These are phyloP conservation scores for Physocephala rufipes DNA, from an alignment of 2,888 invertebrate species.

Conservation along the genomic window DNA sequence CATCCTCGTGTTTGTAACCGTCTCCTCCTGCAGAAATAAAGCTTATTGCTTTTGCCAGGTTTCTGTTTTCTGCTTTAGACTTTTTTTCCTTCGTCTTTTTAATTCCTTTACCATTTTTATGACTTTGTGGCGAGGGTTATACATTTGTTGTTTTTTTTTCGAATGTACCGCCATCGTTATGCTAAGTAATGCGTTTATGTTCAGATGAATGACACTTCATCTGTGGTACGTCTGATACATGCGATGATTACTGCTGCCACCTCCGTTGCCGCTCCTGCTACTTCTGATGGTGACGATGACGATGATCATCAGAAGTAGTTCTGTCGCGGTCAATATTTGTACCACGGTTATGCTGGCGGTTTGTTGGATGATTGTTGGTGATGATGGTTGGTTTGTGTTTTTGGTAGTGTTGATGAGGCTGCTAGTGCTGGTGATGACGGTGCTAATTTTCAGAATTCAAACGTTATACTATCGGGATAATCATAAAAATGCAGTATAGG, in stretches of 20 bases:
- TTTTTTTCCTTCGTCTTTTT: not conserved
- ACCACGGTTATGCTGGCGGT: too few relatives aligned
- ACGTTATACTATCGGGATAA: too few relatives aligned
- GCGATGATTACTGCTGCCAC: constrained; percentile 49
- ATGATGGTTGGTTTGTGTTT: constrained; percentile 2
- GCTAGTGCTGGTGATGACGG: too few relatives aligned
- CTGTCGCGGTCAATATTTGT: not conserved
- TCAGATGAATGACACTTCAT: constrained; percentile 64
- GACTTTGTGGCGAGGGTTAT: too few relatives aligned
- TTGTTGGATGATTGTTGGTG: too few relatives aligned
- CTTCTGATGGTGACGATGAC: not conserved
- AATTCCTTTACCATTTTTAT: not conserved
- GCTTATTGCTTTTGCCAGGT: not conserved
- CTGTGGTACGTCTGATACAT: constrained; percentile 49
- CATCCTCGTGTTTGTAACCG: not conserved
- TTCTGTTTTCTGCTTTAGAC: too few relatives aligned
- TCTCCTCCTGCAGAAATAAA: not conserved
- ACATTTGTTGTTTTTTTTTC: too few relatives aligned
- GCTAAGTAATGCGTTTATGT: constrained; percentile 63
- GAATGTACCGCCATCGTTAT: constrained; percentile 32
- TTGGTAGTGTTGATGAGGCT: not conserved
- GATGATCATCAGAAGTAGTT: not conserved
- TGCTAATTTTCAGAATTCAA: too few relatives aligned
- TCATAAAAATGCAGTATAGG: not conserved
- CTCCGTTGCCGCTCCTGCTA: not conserved